Conservation (phyloP, 2,888 invertebrate genomes). For the Seira sanloemensis region DNA sequence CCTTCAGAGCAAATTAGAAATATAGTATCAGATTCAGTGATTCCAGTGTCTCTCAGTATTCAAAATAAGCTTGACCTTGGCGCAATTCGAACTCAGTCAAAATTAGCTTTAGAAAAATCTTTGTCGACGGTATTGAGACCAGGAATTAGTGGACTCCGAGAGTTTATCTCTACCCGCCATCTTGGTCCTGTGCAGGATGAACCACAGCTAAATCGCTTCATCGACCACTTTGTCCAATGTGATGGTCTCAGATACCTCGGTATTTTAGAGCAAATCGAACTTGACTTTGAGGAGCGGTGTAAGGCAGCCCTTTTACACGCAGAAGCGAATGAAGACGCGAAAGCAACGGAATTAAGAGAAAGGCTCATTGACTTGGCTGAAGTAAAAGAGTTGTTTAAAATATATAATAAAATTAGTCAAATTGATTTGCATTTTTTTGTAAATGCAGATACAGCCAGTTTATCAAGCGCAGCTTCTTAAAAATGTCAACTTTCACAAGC, state of each 20-base stretch:
- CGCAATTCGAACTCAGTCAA: constrained; percentile 7
- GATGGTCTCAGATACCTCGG: constrained; percentile 36
- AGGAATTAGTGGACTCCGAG: constrained; percentile 31
- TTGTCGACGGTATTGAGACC: constrained; percentile 23
- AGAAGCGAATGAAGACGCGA: background rate
- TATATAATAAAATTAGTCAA: too few relatives aligned
- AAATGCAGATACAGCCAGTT: constrained; percentile 22
- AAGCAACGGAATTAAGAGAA: background rate
- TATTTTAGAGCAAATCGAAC: constrained; percentile 41
- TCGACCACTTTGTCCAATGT: constrained; percentile 44
- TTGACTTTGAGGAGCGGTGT: constrained; percentile 36
- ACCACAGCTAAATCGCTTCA: constrained; percentile 13
- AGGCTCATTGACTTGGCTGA: constrained; percentile 11
- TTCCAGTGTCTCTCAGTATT: background rate
- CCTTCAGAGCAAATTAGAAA: background rate
- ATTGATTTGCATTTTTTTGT: background rate
- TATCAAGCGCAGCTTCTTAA: constrained; percentile 51
- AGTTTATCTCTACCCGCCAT: constrained; percentile 25
- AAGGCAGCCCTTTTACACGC: constrained; percentile 11
- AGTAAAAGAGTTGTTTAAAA: constrained; percentile 12
- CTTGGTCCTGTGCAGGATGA: background rate
- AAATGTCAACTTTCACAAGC: constrained; percentile 57
- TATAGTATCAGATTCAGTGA: background rate
- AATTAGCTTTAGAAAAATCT: background rate
- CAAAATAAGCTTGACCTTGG: constrained; percentile 20